Percentiles rank a stretch among this genome's conserved stretches.
Conservation (phyloP, 2,113 vertebrate genomes). For the Chauna torquata region DNA sequence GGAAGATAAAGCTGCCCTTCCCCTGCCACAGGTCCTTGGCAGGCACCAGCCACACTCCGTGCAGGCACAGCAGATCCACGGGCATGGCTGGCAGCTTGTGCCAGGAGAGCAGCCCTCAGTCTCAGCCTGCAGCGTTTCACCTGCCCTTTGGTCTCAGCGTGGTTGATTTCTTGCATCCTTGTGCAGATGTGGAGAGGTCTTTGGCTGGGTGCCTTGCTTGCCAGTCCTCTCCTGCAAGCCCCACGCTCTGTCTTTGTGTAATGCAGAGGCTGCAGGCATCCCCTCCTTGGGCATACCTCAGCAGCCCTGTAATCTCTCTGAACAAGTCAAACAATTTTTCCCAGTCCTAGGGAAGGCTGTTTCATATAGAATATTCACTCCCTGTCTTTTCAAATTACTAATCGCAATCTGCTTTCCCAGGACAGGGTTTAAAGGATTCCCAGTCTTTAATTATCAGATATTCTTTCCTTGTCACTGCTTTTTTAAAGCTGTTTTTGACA, state of each 20-base stretch:
- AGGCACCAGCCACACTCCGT: background rate
- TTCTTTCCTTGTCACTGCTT: background rate
- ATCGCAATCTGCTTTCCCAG: background rate
- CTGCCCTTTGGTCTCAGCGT: background rate
- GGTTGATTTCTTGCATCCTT: background rate
- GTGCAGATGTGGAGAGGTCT: background rate
- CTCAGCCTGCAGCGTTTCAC: background rate
- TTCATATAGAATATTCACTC: background rate
- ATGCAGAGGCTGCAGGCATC: background rate
- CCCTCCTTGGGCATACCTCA: background rate
- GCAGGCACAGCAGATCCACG: background rate
- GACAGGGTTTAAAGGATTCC: background rate
- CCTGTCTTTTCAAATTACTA: background rate
- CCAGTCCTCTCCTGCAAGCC: background rate
- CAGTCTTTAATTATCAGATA: background rate
- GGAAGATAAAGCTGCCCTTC: slow-evolving; percentile 17
- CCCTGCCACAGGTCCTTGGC: background rate
- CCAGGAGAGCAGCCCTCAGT: background rate
- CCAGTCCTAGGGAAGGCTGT: background rate
- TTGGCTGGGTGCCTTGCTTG: background rate
- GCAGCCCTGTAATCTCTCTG: background rate
- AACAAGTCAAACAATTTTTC: background rate
- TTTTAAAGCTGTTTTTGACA: background rate
- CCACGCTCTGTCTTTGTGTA: background rate
- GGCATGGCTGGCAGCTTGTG: background rate